Evolutionary conservation across 2,797 vertebrate species (phyloP).

Genomic region (Esox masquinongy): DNA sequence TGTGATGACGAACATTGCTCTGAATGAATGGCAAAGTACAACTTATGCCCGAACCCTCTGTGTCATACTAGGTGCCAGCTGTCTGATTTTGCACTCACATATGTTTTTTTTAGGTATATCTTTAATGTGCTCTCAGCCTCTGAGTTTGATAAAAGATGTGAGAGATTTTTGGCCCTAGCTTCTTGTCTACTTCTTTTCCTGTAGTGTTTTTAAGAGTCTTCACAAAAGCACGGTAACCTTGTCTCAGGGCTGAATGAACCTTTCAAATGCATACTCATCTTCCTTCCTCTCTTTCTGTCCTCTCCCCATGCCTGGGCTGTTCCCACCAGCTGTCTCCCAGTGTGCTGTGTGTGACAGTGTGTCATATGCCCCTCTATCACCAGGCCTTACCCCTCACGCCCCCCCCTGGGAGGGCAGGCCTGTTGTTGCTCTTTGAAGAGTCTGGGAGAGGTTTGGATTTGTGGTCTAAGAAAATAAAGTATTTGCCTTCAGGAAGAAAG

Average conservation of each 20-base stretch:
- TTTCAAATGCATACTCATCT: constrained; percentile 64
- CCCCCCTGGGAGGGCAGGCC: constrained; percentile 70
- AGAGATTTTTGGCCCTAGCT: constrained; percentile 45
- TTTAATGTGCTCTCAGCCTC: constrained; percentile 53
- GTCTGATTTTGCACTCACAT: constrained; percentile 49
- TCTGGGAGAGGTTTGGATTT: constrained; percentile 71
- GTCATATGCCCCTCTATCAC: constrained; percentile 68
- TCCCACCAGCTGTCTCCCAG: constrained; percentile 67
- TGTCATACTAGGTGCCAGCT: constrained; percentile 45
- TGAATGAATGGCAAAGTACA: constrained; percentile 41
- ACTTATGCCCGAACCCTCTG: constrained; percentile 38
- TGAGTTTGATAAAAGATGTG: constrained; percentile 61
- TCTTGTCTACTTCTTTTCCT: constrained; percentile 46
- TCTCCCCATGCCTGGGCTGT: constrained; percentile 51
- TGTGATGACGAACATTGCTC: constrained; percentile 53
- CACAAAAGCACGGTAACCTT: constrained; percentile 61
- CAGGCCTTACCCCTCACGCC: constrained; percentile 65
- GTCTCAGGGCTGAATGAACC: constrained; percentile 66
- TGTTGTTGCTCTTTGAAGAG: constrained; percentile 79
- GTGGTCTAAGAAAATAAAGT: constrained; percentile 75
- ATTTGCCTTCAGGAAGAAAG: constrained; percentile 63
- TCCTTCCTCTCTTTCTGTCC: constrained; percentile 28
- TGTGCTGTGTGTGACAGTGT: constrained; percentile 55
- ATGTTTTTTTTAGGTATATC: constrained; percentile 49
- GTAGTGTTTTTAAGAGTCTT: constrained; percentile 55